A percentile compares a stretch with the other conserved stretches of the same genome.
Evolutionary conservation across 2,888 invertebrate genomes (phyloP).

Genomic region (Frankliniella fusca): DNA sequence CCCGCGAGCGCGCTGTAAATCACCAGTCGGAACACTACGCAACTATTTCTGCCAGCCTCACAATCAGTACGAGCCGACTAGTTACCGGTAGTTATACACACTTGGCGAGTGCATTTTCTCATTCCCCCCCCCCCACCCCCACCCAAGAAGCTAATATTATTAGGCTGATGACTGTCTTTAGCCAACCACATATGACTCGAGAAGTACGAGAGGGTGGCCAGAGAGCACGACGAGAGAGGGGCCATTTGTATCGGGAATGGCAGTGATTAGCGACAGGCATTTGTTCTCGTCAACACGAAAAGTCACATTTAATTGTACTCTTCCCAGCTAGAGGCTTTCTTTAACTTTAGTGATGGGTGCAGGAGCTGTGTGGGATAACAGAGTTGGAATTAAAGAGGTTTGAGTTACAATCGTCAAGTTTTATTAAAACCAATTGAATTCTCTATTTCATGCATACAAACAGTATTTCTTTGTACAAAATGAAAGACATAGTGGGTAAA

Average conservation of each 20-base stretch:
- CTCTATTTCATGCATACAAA: neutral
- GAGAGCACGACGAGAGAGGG: neutral
- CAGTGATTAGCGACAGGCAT: constrained; percentile 14
- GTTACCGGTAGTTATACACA: no score
- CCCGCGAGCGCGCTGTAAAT: no score
- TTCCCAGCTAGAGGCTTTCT: no score
- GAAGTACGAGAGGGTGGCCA: neutral
- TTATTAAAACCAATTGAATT: constrained; percentile 13
- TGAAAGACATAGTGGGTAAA: constrained; percentile 20
- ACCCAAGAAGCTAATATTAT: neutral
- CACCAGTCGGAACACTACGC: no score
- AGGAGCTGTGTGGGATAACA: neutral
- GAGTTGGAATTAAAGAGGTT: neutral
- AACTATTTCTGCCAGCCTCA: no score
- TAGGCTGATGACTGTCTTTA: neutral
- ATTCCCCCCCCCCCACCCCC: neutral
- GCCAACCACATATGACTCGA: neutral
- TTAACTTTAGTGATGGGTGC: neutral
- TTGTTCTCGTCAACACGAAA: neutral
- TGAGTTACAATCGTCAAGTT: neutral
- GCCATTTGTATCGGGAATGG: constrained; percentile 24
- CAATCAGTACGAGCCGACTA: no score
- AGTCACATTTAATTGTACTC: constrained; percentile 5
- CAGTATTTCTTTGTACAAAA: constrained; percentile 17
- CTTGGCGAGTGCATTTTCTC: no score